Base-by-base conservation (phyloP, 2,797 vertebrate species). In the Dendrocincla fuliginosa region DNA sequence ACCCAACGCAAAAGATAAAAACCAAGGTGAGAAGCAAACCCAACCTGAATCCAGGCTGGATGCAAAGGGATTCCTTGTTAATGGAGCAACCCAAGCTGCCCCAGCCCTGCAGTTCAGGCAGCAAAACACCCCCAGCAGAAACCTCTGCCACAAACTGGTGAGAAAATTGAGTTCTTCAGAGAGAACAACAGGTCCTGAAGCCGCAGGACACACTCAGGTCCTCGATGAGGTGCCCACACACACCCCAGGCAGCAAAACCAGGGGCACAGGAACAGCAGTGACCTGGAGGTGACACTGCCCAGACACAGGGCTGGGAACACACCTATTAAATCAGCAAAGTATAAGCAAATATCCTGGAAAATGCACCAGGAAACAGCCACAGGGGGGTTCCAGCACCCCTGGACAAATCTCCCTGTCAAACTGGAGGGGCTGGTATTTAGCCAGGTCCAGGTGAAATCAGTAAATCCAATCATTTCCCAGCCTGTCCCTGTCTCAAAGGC, bases 101-200 rank as follows among this genome's bases (percentile, higher is more conserved):
- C 52, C 52, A 53, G 30, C 52, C 30, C 52, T 32, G 25, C 2
- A 7, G 18, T 53, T 52, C 28, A 52, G 50, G 28, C 52, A 53
- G 28, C 74, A 77, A 92, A 92, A 71, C 77, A 46, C 87, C 50
- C 78, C 68, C 56, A 6, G 5, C 12, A 84, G 71, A 82, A 91
- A 68, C 89, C 69, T 76, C 68, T 60, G 70, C 68, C 78, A 56
- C 93, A 85, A 70, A 56, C 50, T 70, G 28, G 64, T 63, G 59
- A 96, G 93, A 70, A 94, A 93, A 76, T 32, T 0, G 1, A 47
- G 52, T 49, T 61, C 79, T 75, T 92, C 65, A 69, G 73, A 74
- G 82, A 80, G 82, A 89, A 92, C 67, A 89, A 63, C 60, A 89
- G 94, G 79, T 95, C 79, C 56, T 71, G 91, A 93, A 89, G 82